phyloP scores from a whole-genome alignment of 1,140 invertebrate genomes.

The Dendroctonus ponderosae region DNA sequence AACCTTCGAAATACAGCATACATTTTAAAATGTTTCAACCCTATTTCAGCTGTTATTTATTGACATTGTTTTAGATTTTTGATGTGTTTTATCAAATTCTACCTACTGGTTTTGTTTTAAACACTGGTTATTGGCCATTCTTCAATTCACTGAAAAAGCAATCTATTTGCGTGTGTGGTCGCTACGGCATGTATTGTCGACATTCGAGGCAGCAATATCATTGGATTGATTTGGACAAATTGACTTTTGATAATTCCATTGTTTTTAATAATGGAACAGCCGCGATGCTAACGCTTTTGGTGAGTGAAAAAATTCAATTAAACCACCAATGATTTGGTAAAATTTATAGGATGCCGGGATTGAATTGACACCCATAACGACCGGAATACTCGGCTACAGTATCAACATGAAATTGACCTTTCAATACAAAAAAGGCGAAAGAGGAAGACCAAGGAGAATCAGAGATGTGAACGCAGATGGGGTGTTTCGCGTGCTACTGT shows the following conservation, averaged over 20 bases:
- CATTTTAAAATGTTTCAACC: too few relatives aligned
- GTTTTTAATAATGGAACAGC: too few relatives aligned
- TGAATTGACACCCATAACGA: slow-evolving; percentile 16
- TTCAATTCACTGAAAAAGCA: slow-evolving; percentile 27
- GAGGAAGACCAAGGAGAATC: slow-evolving; percentile 3
- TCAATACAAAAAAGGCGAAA: slow-evolving; percentile 29
- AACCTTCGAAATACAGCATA: too few relatives aligned
- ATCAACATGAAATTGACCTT: slow-evolving; percentile 19
- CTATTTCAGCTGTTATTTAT: too few relatives aligned
- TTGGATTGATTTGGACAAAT: slow-evolving; percentile 28
- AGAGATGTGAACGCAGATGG: slow-evolving; percentile 18
- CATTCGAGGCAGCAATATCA: slow-evolving; percentile 31
- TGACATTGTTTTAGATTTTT: slow-evolving; percentile 35
- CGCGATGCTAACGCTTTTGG: too few relatives aligned
- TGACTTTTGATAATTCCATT: too few relatives aligned
- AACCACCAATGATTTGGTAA: too few relatives aligned
- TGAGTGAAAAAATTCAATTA: too few relatives aligned
- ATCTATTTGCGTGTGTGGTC: slow-evolving; percentile 34
- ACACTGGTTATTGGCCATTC: slow-evolving; percentile 37
- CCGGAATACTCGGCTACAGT: slow-evolving; percentile 8
- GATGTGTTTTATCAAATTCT: slow-evolving; percentile 35
- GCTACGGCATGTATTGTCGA: slow-evolving; percentile 29
- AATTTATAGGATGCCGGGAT: slow-evolving; percentile 21
- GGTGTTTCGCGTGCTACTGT: slow-evolving; percentile 9
- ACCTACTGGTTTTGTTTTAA: slow-evolving; percentile 31